Base-by-base conservation (phyloP, 2,113 vertebrate species). In the Synodontis membranacea region DNA sequence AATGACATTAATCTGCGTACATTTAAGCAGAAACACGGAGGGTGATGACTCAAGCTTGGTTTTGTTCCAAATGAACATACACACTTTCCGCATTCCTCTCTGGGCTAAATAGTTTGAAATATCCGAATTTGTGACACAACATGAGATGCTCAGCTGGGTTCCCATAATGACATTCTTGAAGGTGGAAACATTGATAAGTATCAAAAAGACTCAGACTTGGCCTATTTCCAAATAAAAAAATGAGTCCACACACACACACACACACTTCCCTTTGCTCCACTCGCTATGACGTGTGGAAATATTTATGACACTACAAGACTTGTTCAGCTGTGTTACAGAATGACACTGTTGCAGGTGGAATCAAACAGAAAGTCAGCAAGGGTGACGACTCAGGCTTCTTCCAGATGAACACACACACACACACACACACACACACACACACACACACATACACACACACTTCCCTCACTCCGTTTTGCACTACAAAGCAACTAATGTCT, bases 401-500 rank as follows among this genome's bases (percentile, higher is more conserved):
- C 60, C 60, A 66, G 48, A 66, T 66, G 28, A 82, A 50, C 39
- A 48, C 31, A n/a, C 12, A 76, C 44, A n/a, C 70, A 66, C 60
- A 64, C 60, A 62, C 28, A 64, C 60, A 64, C 60, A 68, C n/a
- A n/a, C 11, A 64, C 62, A 34, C 62, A 75, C 23, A 76, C 12
- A 66, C 64, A 66, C 31, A 50, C 42, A 50, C n/a, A 44, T 21
- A 31, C n/a, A 19, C 14, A 78, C 74, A 19, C 44, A 19, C 75
- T 34, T 52, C 28, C 75, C n/a, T 31, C 7, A 21, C 7, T 23
- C 31, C 54, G n/a, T 21, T 79, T 54, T 34, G n/a, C 72, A 46
- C 72, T 48, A 76, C 72, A 76, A 31, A 76, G 72, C 25, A 48
- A 76, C 44, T 17, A 76, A 76, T n/a, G 25, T 76, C 42, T 48